phyloP scores from a whole-genome alignment of 2,113 vertebrate genomes.

The Takifugu bimaculatus region DNA sequence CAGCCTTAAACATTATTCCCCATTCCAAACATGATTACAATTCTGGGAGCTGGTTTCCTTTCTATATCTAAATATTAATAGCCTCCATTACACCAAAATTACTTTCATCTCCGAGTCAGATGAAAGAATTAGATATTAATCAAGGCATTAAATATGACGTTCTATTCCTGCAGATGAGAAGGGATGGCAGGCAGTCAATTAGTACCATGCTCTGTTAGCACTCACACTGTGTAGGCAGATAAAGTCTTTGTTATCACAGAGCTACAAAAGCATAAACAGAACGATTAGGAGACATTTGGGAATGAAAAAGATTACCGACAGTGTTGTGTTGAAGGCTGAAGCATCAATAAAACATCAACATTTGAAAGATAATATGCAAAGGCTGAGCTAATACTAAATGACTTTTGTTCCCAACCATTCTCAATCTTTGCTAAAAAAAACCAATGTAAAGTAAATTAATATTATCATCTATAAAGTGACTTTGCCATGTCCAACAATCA shows the following conservation, averaged over 20 bases:
- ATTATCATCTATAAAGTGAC: no score
- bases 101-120: constrained; percentile 68
- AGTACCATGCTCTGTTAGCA: constrained; percentile 51
- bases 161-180: constrained; percentile 60
- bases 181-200: constrained; percentile 58
- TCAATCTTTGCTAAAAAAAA: no score
- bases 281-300: constrained; percentile 19
- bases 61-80: constrained; percentile 74
- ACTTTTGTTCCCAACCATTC: no score
- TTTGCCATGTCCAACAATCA: no score
- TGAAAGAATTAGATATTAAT: constrained; percentile 73
- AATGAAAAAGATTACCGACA: constrained; percentile 17
- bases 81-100: constrained; percentile 72
- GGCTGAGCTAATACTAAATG: no score
- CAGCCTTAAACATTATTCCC: constrained; percentile 50
- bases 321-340: constrained; percentile 28
- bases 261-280: constrained; percentile 36
- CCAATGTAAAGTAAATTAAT: no score
- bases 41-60: constrained; percentile 59
- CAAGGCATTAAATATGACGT: constrained; percentile 69
- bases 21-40: constrained; percentile 54
- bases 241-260: constrained; percentile 48
- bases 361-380: background rate
- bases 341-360: constrained; percentile 5
- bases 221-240: constrained; percentile 37